These are phyloP conservation scores for Cydia pomonella DNA, from an alignment of 1,140 invertebrate genomes.

Conservation along the genomic window DNA sequence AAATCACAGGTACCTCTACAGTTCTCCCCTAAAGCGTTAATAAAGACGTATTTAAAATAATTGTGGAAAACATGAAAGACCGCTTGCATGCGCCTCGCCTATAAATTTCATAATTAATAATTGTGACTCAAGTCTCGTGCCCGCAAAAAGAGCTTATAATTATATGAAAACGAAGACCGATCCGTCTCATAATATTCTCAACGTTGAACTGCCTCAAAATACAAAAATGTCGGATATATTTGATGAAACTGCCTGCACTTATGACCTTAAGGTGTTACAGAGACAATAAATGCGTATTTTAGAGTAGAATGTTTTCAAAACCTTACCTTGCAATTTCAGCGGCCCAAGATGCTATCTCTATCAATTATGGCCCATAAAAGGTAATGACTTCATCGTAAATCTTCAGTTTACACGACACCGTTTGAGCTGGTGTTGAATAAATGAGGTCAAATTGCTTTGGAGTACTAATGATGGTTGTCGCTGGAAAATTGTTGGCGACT, in stretches of 20 bases:
- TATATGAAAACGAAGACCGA: background rate
- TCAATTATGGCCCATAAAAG: slow-evolving; percentile 78
- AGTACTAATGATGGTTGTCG: slow-evolving; percentile 62
- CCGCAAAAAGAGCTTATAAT: slow-evolving; percentile 41
- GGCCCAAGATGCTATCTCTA: slow-evolving; percentile 72
- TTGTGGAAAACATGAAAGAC: slow-evolving; percentile 46
- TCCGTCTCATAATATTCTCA: background rate
- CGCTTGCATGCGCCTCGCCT: slow-evolving; percentile 57
- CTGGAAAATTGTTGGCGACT: slow-evolving; percentile 21
- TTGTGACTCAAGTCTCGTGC: slow-evolving; percentile 57
- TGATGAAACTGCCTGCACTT: background rate
- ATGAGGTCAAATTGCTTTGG: slow-evolving; percentile 68
- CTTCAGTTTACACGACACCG: slow-evolving; percentile 74
- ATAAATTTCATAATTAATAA: slow-evolving; percentile 76
- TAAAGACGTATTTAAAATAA: background rate
- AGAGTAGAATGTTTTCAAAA: slow-evolving; percentile 66
- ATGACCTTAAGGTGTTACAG: slow-evolving; percentile 58
- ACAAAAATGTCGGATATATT: slow-evolving; percentile 2
- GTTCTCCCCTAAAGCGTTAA: background rate
- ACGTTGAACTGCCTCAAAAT: slow-evolving; percentile 47
- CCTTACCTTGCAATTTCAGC: slow-evolving; percentile 72
- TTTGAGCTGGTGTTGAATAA: slow-evolving; percentile 75
- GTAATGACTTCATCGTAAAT: slow-evolving; percentile 79
- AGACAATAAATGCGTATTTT: slow-evolving; percentile 63
- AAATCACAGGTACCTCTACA: background rate